Conservation (phyloP, 2,888 invertebrate genomes). For the Orgyia antiqua region DNA sequence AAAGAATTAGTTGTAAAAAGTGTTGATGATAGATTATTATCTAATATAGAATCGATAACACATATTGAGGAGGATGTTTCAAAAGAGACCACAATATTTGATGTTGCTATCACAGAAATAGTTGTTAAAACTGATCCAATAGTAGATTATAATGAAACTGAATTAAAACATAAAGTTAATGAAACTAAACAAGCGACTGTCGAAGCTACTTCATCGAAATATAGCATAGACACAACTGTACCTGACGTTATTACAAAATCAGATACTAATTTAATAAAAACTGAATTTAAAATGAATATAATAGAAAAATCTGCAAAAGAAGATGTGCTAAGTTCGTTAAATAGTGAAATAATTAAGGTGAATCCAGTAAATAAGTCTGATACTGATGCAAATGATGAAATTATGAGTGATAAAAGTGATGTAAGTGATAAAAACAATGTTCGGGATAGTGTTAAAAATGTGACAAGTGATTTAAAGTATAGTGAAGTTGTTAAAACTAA, state of each 20-base stretch:
- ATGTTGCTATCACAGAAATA: not conserved
- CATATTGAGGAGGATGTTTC: not conserved
- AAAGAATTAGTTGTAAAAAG: too few species aligned
- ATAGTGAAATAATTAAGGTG: not conserved
- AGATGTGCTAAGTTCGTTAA: not conserved
- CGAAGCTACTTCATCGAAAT: not conserved
- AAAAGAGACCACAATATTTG: not conserved
- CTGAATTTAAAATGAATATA: too few species aligned
- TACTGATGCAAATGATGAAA: too few species aligned
- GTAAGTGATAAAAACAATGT: slow-evolving; percentile 5
- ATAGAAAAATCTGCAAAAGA: too few species aligned
- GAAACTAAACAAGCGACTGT: not conserved
- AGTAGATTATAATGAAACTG: too few species aligned
- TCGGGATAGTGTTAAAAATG: slow-evolving; percentile 23
- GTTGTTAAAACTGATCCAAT: not conserved
- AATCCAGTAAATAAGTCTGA: not conserved
- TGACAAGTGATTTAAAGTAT: slow-evolving; percentile 25
- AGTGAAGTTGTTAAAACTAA: slow-evolving; percentile 32
- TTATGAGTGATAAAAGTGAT: slow-evolving; percentile 4
- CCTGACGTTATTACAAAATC: too few species aligned
- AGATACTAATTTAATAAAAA: too few species aligned
- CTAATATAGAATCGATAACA: not conserved
- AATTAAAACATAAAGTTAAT: not conserved
- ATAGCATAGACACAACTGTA: too few species aligned
- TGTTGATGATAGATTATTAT: too few species aligned